phyloP scores from a whole-genome alignment of 2,113 vertebrate genomes.

The Rissa tridactyla region DNA sequence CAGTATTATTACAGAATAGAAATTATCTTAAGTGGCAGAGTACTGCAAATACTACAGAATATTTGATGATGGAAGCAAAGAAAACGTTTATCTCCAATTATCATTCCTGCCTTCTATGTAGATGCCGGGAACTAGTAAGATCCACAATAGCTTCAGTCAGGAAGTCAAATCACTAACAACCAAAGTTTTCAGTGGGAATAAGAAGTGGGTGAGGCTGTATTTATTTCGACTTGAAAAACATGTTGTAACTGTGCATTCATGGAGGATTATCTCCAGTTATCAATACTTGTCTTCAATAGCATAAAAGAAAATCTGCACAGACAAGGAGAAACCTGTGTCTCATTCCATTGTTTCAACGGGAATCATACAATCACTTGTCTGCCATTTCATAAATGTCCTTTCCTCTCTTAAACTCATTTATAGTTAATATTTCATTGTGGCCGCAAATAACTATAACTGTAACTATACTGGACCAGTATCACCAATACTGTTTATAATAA shows the following conservation, averaged over 20 bases:
- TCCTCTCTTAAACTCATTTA: neutral
- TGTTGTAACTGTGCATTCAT: fast-evolving
- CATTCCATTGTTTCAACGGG: neutral
- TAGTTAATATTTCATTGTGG: neutral
- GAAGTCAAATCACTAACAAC: neutral
- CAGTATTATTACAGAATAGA: neutral
- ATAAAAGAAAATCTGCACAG: neutral
- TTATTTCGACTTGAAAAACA: neutral
- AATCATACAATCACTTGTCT: neutral
- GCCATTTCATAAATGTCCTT: neutral
- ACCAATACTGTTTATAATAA: neutral
- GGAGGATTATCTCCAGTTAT: neutral
- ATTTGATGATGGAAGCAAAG: neutral
- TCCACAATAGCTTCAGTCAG: neutral
- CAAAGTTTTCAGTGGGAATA: neutral
- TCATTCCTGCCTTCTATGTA: neutral
- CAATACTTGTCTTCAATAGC: neutral
- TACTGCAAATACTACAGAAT: neutral
- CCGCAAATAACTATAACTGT: neutral
- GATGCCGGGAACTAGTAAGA: neutral
- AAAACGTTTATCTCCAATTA: neutral
- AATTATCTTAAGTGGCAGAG: neutral
- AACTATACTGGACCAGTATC: neutral
- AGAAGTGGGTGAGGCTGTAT: neutral
- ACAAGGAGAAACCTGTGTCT: neutral